phyloP scores from a whole-genome alignment of 2,113 vertebrate genomes.

The Plotosus lineatus region DNA sequence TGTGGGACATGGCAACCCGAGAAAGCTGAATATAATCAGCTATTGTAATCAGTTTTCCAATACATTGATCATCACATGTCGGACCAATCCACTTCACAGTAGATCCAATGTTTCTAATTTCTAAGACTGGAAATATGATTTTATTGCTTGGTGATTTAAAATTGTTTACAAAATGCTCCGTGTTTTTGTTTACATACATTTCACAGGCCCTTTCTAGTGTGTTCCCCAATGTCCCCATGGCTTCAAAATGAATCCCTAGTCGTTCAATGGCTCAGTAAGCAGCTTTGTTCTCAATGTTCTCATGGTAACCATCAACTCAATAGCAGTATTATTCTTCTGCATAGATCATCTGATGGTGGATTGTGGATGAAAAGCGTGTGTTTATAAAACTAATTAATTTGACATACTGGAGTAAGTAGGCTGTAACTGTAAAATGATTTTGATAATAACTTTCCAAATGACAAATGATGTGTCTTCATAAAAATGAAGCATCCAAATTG shows the following conservation, averaged over 20 bases:
- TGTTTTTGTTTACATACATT: constrained; percentile 4
- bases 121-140: not conserved
- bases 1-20: not conserved
- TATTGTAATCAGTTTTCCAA: not conserved
- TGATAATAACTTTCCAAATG: not conserved
- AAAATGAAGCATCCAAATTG: not conserved
- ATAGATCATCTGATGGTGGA: constrained; percentile 23
- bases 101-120: not conserved
- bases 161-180: not conserved
- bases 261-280: constrained; percentile 1
- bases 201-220: not conserved
- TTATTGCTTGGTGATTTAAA: not conserved
- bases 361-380: not conserved
- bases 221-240: not conserved
- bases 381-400: constrained; percentile 21
- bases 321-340: constrained; percentile 6
- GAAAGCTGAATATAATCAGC: not conserved
- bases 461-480: not conserved
- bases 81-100: not conserved
- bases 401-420: not conserved
- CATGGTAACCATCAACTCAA: constrained; percentile 47
- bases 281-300: too few relatives aligned
- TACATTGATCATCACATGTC: not conserved
- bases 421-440: constrained; percentile 6
- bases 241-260: constrained; percentile 29